These are phyloP conservation scores for Phrynocephalus vlangalii DNA, from an alignment of 2,797 vertebrate genomes.

Conservation along the genomic window DNA sequence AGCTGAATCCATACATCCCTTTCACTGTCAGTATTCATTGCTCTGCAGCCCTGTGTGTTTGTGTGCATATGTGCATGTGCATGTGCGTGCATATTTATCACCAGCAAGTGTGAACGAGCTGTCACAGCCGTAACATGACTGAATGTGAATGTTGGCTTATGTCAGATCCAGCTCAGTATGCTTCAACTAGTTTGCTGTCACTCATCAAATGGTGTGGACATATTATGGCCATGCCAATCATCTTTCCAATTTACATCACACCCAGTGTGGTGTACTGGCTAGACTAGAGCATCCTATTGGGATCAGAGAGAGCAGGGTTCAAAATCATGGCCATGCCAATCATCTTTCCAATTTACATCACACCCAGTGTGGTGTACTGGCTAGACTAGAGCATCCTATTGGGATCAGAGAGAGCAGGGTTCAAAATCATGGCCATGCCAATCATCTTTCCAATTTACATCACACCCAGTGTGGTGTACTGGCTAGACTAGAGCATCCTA, in stretches of 20 bases:
- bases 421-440: background rate
- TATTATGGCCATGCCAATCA: background rate
- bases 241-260: background rate
- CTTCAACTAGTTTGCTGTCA: background rate
- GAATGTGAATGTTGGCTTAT: background rate
- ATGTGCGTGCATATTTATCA: too few relatives aligned
- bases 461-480: background rate
- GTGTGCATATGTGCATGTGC: too few relatives aligned
- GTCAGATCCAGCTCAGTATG: background rate
- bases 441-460: background rate
- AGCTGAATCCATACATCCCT: constrained; percentile 6
- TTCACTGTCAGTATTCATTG: background rate
- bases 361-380: background rate
- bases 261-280: background rate
- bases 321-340: background rate
- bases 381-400: too few relatives aligned
- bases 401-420: too few relatives aligned
- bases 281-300: too few relatives aligned
- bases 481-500: too few relatives aligned
- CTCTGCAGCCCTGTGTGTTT: background rate
- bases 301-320: too few relatives aligned
- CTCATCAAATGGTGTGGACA: background rate
- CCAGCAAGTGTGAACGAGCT: background rate
- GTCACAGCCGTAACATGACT: background rate
- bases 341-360: background rate